Evolutionary conservation across 2,113 vertebrate species (phyloP).

Genomic region (Burhinus bistriatus): DNA sequence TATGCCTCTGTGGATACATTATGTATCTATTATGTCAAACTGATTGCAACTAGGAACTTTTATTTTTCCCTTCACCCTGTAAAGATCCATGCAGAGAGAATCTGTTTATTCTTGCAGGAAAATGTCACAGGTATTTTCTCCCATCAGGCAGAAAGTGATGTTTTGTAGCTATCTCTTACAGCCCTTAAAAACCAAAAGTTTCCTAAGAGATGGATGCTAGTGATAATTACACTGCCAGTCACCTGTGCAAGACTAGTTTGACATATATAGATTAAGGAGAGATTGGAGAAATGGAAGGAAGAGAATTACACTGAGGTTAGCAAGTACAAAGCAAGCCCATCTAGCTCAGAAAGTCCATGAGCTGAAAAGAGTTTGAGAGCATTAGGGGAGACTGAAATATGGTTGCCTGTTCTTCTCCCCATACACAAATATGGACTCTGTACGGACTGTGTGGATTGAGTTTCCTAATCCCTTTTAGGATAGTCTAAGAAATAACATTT

Average conservation of each 20-base stretch:
- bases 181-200: background rate
- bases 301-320: background rate
- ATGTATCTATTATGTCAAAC: slow-evolving; percentile 1
- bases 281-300: background rate
- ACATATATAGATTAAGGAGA: background rate
- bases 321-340: background rate
- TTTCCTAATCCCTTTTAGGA: background rate
- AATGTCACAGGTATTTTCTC: background rate
- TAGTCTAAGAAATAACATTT: background rate
- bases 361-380: background rate
- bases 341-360: background rate
- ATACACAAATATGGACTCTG: background rate
- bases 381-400: background rate
- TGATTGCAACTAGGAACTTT: background rate
- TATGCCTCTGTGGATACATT: background rate
- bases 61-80: background rate
- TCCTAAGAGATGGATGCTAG: background rate
- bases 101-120: background rate
- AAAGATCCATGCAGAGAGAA: background rate
- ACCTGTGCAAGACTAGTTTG: background rate
- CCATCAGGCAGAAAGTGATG: background rate
- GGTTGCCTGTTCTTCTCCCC: background rate
- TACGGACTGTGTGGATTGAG: background rate
- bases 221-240: background rate
- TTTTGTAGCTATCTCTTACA: background rate